Percentiles rank a stretch among this genome's conserved stretches.
Evolutionary conservation across 2,797 vertebrate species (phyloP).

Genomic region (Propithecus perrieri): DNA sequence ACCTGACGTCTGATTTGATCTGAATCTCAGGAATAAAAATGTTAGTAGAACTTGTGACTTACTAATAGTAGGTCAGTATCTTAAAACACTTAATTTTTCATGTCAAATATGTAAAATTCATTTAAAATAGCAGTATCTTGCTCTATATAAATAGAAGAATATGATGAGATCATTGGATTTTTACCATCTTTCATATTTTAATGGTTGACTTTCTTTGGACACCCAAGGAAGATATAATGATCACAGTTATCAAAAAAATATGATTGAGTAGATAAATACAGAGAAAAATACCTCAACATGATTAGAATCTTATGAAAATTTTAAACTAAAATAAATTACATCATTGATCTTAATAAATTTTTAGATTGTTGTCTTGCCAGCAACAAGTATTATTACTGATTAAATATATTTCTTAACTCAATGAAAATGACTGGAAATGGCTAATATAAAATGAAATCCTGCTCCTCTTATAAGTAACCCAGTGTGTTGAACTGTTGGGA

Average conservation of each 20-base stretch:
- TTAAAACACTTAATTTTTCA: neutral
- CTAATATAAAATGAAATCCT: conserved; percentile 73
- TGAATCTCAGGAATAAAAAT: neutral
- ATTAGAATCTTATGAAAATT: conserved; percentile 31
- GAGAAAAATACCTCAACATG: neutral
- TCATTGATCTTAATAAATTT: conserved; percentile 54
- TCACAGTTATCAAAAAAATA: neutral
- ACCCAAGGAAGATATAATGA: neutral
- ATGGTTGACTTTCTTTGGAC: neutral
- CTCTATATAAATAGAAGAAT: neutral
- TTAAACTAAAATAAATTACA: neutral
- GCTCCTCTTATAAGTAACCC: conserved; percentile 73
- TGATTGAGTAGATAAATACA: neutral
- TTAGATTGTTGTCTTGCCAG: conserved; percentile 47
- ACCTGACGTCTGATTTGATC: neutral
- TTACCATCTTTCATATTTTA: neutral
- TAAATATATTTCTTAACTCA: conserved; percentile 69
- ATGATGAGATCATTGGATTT: neutral
- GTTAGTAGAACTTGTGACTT: neutral
- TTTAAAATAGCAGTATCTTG: neutral
- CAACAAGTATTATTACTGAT: conserved; percentile 41
- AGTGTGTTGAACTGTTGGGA: conserved; percentile 65
- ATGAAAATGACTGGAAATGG: conserved; percentile 65
- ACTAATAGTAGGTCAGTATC: neutral
- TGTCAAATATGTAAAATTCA: neutral